Evolutionary conservation across 2,888 invertebrate genomes (phyloP), one percentile per base, ranked within the genome.

Genomic region (Sinhomidia bicolor): DNA sequence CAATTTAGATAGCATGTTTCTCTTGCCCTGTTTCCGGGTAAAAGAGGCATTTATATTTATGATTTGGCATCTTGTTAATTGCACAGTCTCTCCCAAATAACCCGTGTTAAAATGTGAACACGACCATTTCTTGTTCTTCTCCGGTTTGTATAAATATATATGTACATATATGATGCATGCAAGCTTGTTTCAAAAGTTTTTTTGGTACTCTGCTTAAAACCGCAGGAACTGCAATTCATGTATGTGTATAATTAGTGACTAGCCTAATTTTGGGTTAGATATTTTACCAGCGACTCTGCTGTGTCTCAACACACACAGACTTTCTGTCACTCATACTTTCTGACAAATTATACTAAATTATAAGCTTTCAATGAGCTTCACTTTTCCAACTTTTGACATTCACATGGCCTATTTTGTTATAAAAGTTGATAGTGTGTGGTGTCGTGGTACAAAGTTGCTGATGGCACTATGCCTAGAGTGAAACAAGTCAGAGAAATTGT

Each of bases 281-380:
- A 32, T 26, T 41, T 26, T n/a, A 12, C 51, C n/a, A 14, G 62
- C 1, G 23, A 74, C 74, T 74, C 6, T 17, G 20, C 41, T 41
- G 41, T 76, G 20, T 47, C 76, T 32, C 57, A n/a, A n/a, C n/a
- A n/a, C n/a, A n/a, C 32, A 23, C n/a, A 23, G 83, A 74, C 83
- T 74, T n/a, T n/a, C n/a, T 88, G 88, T 88, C 88, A 84, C 71
- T 87, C 62, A 60, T 36, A 29, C 36, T 4, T 57, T 74, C 76
- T 88, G 88, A 88, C 88, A 88, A 88, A 88, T 88, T 88, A 78
- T 84, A 57, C 80, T 54, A 88, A 88, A 88, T 88, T 84, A 88
- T 78, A 84, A 79, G 51, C 60, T 80, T 44, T 54, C 44, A 81
- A 65, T 44, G 47, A 44, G 65, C 36, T 41, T 80, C 79, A 80